Base-by-base conservation (phyloP, 2,888 invertebrate genomes). In the Macroteleia sp. region DNA sequence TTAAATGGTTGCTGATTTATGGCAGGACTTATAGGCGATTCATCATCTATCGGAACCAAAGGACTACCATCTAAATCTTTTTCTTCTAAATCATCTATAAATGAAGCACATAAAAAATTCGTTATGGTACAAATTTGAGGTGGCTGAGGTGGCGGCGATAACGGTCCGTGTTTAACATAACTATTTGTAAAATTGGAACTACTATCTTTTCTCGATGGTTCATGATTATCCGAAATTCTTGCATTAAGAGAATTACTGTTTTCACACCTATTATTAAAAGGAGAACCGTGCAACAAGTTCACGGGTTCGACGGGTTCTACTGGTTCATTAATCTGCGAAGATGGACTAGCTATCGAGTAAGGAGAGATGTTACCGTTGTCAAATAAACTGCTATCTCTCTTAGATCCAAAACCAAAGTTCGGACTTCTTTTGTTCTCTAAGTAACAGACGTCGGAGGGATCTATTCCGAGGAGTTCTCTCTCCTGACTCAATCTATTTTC, bases 11-110 rank as follows among this genome's bases (percentile, higher is more conserved):
- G n/a, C n/a, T n/a, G n/a, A n/a, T n/a, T n/a, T n/a, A n/a, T n/a
- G n/a, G n/a, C n/a, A n/a, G n/a, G n/a, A n/a, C n/a, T n/a, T n/a
- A n/a, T n/a, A n/a, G n/a, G n/a, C n/a, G n/a, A n/a, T n/a, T 82
- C 83, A 16, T 81, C 78, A 4, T 85, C 82, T 3, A 85, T 78
- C 0, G 79, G 34, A 3, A 87, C 87, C 2, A 87, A 28, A 3
- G 86, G 85, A 69, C 82, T 84, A 2, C 83, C 83, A 44, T 87
- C 86, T 1, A 83, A 44, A 75, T 89, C 88, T 0, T 79, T 84
- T 32, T 89, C 86, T 10, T 81, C 71, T 56, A 86, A 70, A 69
- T 85, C 83, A 9, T 86, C 83, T 12, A 83, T 74, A 3, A 79
- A 75, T 25, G 84, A 61, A 52, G 82, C 69, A 28, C 70, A 62